Conservation (phyloP, 2,797 vertebrate genomes). For the Tympanoctomys barrerae region DNA sequence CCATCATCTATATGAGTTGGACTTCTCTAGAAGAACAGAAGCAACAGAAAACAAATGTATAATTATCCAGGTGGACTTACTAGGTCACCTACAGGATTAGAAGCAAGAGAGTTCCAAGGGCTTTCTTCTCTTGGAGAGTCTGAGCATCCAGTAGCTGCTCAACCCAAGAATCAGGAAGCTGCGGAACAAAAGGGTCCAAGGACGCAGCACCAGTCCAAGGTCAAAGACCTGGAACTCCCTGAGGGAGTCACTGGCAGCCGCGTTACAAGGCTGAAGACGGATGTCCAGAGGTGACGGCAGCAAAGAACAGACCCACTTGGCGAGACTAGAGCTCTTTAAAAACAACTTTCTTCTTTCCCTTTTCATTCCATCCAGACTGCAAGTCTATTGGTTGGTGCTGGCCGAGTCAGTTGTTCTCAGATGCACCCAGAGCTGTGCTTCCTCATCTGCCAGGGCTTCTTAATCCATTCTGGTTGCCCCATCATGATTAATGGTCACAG, state of each 20-base stretch:
- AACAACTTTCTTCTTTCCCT: not conserved
- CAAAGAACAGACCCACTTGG: not conserved
- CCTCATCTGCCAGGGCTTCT: not conserved
- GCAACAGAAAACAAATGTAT: not conserved
- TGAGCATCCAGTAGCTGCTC: not conserved
- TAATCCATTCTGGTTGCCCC: not conserved
- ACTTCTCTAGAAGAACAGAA: not conserved
- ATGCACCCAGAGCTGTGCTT: not conserved
- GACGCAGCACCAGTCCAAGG: not conserved
- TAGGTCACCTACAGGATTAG: not conserved
- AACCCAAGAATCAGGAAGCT: not conserved
- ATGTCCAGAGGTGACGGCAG: not conserved
- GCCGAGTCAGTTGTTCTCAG: not conserved
- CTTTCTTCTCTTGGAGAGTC: not conserved
- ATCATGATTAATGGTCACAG: not conserved
- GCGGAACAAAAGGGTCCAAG: not conserved
- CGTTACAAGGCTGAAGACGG: not conserved
- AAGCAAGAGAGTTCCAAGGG: not conserved
- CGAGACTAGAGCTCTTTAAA: not conserved
- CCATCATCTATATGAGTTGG: not conserved
- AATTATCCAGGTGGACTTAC: not conserved
- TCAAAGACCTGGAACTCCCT: not conserved
- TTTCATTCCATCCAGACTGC: not conserved
- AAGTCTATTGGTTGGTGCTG: not conserved
- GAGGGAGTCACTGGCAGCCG: not conserved